A percentile compares a stretch with the other conserved stretches of the same genome.
These are phyloP conservation scores for Poecilobothrus nobilitatus DNA, from an alignment of 2,888 invertebrate species.

Conservation along the genomic window DNA sequence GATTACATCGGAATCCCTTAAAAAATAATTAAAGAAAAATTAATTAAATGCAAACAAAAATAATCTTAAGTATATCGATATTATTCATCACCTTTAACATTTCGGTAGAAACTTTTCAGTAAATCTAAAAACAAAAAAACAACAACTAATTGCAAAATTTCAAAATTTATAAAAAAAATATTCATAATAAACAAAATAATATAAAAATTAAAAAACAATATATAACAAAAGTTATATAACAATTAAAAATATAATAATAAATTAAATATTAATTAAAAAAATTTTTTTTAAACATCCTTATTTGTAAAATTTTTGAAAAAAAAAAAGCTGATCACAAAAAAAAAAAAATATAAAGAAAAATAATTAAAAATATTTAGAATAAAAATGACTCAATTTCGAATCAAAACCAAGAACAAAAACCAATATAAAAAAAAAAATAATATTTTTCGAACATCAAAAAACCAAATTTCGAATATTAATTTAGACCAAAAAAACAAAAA, in stretches of 20 bases:
- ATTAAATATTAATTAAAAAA: background rate
- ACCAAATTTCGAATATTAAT: no score
- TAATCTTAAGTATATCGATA: conserved; percentile 5
- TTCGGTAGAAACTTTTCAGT: background rate
- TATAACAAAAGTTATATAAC: no score
- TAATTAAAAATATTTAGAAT: background rate
- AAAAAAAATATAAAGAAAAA: background rate
- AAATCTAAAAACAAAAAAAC: background rate
- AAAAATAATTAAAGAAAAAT: background rate
- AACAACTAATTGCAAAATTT: background rate
- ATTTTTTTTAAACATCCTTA: background rate
- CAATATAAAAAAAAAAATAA: no score
- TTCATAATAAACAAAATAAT: background rate
- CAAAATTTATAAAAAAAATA: background rate
- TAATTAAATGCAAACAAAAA: background rate
- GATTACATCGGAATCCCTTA: background rate
- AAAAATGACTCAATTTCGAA: background rate
- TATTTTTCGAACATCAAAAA: no score
- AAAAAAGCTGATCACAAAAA: background rate
- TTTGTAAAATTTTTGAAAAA: conserved; percentile 2
- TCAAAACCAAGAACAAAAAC: background rate
- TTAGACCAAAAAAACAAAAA: no score
- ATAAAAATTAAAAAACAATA: no score
- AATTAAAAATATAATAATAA: background rate
- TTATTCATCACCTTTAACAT: background rate